A percentile compares a stretch with the other conserved stretches of the same genome.
Conservation (phyloP, 2,797 vertebrate species). For the Alfaro cultratus region DNA sequence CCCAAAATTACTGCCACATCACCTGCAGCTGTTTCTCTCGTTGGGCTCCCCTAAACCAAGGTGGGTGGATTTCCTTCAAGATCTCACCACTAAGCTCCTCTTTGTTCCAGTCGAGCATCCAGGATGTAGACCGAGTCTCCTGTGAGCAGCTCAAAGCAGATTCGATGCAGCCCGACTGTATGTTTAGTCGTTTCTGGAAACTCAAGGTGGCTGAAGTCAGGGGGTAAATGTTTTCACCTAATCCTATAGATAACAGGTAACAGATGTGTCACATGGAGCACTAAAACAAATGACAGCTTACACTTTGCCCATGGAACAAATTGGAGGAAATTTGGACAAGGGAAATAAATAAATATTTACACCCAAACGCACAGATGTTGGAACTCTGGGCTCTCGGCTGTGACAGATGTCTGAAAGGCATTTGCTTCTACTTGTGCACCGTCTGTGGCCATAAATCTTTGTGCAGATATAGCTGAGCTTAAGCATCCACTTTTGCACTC, state of each 20-base stretch:
- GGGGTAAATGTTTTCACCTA: background rate
- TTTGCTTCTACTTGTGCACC: conserved; percentile 32
- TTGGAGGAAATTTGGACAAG: conserved; percentile 5
- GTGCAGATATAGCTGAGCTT: conserved; percentile 29
- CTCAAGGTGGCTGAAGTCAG: background rate
- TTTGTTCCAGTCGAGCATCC: conserved; percentile 15
- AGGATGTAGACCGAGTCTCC: conserved; percentile 14
- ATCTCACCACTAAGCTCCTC: conserved; percentile 16
- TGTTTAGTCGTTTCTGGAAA: conserved; percentile 11
- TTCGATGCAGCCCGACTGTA: conserved; percentile 15
- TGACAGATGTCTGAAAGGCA: conserved; percentile 12
- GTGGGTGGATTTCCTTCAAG: conserved; percentile 22
- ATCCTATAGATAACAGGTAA: conserved; percentile 30
- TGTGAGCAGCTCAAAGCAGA: conserved; percentile 6
- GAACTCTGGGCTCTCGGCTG: conserved; percentile 5
- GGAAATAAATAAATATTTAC: conserved; percentile 17
- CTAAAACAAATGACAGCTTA: conserved; percentile 21
- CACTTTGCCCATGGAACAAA: conserved; percentile 9
- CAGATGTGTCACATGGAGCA: conserved; percentile 44
- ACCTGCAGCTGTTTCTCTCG: conserved; percentile 54
- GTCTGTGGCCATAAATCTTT: conserved; percentile 38
- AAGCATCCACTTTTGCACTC: conserved; percentile 29
- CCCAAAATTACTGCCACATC: conserved; percentile 62
- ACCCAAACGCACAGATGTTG: conserved; percentile 4
- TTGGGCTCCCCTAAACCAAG: conserved; percentile 18